Conservation (phyloP, 1,140 invertebrate species). For the Dendrolimus kikuchii region DNA sequence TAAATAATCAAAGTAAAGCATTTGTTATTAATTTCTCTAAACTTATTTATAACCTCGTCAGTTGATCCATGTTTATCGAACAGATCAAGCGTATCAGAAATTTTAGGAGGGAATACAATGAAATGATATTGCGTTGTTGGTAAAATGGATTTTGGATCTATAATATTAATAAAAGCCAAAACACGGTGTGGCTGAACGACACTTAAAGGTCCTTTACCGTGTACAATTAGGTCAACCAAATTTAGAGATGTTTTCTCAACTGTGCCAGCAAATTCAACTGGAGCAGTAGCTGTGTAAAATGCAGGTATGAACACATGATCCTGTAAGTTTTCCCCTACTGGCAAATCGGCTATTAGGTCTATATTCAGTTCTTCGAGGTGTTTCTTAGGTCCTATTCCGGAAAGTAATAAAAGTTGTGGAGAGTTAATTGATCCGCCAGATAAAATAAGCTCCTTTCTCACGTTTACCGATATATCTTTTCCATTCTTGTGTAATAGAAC, state of each 20-base stretch:
- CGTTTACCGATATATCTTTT: slow-evolving; percentile 56
- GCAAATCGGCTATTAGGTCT: slow-evolving; percentile 71
- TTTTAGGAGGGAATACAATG: slow-evolving; percentile 22
- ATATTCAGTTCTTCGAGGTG: slow-evolving; percentile 78
- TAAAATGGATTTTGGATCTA: slow-evolving; percentile 18
- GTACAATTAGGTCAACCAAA: slow-evolving; percentile 23
- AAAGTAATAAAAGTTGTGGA: slow-evolving; percentile 81
- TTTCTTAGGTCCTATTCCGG: slow-evolving; percentile 80
- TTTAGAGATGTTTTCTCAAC: slow-evolving; percentile 12
- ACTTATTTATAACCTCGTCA: slow-evolving; percentile 26
- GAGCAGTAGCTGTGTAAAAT: slow-evolving; percentile 21
- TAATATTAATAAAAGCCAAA: slow-evolving; percentile 36
- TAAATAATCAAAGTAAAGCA: slow-evolving; percentile 52
- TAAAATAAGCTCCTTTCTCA: slow-evolving; percentile 78
- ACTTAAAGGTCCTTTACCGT: slow-evolving; percentile 23
- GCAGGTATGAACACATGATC: slow-evolving; percentile 72
- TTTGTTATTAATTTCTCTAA: slow-evolving; percentile 36
- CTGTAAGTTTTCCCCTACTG: slow-evolving; percentile 78
- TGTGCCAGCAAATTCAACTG: slow-evolving; percentile 13
- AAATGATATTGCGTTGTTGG: slow-evolving; percentile 42
- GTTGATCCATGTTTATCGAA: slow-evolving; percentile 22
- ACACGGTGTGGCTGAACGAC: slow-evolving; percentile 25
- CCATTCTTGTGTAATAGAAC: slow-evolving; percentile 74
- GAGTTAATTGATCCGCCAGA: slow-evolving; percentile 80
- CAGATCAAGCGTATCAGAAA: slow-evolving; percentile 25